Evolutionary conservation across 2,888 invertebrate genomes (phyloP).

Genomic region (Diadegma fenestrale): DNA sequence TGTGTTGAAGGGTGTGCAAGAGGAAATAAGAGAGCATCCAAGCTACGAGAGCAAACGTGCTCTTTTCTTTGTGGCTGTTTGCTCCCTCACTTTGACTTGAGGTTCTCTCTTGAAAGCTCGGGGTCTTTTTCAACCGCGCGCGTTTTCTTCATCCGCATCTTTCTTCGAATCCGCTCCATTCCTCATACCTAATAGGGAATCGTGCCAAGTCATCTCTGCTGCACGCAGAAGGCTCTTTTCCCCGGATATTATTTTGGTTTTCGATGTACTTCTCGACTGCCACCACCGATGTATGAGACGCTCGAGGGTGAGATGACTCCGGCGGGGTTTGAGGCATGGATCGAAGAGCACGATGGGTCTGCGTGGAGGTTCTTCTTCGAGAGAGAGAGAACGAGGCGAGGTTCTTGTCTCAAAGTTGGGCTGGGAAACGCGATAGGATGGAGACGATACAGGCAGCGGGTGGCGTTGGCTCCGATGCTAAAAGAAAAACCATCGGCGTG

Average conservation of each 20-base stretch:
- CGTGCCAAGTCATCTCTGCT: constrained; percentile 64
- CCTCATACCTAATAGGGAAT: constrained; percentile 46
- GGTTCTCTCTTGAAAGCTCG: constrained; percentile 28
- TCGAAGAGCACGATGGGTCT: constrained; percentile 28
- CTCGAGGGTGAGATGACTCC: constrained; percentile 24
- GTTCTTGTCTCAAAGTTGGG: constrained; percentile 43
- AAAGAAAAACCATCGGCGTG: constrained; percentile 35
- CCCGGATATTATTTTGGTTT: constrained; percentile 58
- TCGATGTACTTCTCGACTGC: constrained; percentile 40
- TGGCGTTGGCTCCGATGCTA: constrained; percentile 48
- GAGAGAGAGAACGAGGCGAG: constrained; percentile 11
- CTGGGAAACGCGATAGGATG: constrained; percentile 41
- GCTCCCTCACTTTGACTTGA: constrained; percentile 29
- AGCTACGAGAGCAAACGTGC: constrained; percentile 17
- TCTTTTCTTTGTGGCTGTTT: constrained; percentile 6
- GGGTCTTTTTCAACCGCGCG: constrained; percentile 4
- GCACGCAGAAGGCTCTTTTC: constrained; percentile 36
- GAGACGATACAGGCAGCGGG: constrained; percentile 33
- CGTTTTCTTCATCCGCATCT: constrained; percentile 30
- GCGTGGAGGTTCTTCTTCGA: no score
- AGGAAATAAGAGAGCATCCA: constrained; percentile 23
- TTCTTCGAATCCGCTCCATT: constrained; percentile 27
- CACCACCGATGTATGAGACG: constrained; percentile 28
- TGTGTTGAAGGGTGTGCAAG: not conserved
- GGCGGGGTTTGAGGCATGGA: constrained; percentile 17